These are phyloP conservation scores for Drosophila bipectinata DNA, from an alignment of 1,140 invertebrate genomes.

Conservation along the genomic window DNA sequence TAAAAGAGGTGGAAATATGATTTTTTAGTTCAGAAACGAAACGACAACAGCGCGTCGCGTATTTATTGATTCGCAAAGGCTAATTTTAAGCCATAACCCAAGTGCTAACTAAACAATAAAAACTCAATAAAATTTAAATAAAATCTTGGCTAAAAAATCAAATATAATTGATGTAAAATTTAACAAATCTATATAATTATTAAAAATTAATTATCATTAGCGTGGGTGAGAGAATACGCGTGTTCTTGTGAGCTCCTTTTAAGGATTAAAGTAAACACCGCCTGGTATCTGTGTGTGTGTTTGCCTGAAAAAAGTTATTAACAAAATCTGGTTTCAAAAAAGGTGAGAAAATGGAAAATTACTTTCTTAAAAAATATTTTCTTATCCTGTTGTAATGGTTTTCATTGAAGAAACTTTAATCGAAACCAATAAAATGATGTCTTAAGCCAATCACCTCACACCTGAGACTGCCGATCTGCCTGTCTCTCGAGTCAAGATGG, in stretches of 20 bases:
- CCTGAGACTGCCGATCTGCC: constrained; percentile 15
- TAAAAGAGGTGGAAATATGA: not conserved
- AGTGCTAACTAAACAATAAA: not conserved
- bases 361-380: too few species aligned
- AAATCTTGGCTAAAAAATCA: too few species aligned
- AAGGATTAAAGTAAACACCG: constrained; percentile 17
- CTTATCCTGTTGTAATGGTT: too few species aligned
- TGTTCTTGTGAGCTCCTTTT: not conserved
- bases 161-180: not conserved
- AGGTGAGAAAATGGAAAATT: constrained; percentile 8
- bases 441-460: constrained; percentile 7
- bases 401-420: not conserved
- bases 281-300: constrained; percentile 16
- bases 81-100: not conserved
- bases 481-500: constrained; percentile 23
- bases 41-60: constrained; percentile 1
- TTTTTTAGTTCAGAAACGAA: not conserved
- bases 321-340: not conserved
- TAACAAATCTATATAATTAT: not conserved
- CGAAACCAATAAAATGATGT: not conserved
- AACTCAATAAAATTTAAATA: too few species aligned
- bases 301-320: constrained; percentile 15
- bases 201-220: not conserved
- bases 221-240: not conserved
- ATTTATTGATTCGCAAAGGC: constrained; percentile 23